phyloP scores from a whole-genome alignment of 1,140 invertebrate species.

The Oedothorax gibbosus region DNA sequence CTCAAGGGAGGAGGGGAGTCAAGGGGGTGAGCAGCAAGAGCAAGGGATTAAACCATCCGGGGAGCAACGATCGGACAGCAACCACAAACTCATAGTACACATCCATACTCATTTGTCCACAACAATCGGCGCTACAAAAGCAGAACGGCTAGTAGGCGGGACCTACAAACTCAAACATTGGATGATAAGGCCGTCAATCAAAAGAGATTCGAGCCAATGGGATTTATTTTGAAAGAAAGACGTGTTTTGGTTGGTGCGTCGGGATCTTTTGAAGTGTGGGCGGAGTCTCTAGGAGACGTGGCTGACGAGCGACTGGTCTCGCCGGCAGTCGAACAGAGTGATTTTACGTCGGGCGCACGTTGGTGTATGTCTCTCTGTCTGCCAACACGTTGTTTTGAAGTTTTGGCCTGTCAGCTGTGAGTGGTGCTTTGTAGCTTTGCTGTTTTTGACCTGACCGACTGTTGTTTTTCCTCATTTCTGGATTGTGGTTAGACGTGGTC shows the following conservation, averaged over 20 bases:
- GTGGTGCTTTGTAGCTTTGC: too few species aligned
- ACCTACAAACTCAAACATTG: constrained; percentile 6
- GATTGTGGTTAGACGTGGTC: too few species aligned
- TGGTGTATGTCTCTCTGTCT: not conserved
- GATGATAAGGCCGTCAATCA: constrained; percentile 21
- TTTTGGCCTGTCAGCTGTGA: too few species aligned
- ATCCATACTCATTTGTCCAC: constrained; percentile 58
- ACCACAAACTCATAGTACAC: constrained; percentile 49
- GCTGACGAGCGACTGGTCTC: constrained; percentile 14
- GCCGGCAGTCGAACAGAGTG: constrained; percentile 45
- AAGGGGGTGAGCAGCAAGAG: constrained; percentile 31
- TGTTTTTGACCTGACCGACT: too few species aligned
- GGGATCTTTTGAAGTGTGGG: constrained; percentile 13
- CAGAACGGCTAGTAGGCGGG: constrained; percentile 7
- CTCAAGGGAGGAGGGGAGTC: not conserved
- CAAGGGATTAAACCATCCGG: constrained; percentile 58
- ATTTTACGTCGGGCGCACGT: constrained; percentile 27
- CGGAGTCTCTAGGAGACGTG: constrained; percentile 14
- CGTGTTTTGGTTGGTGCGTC: constrained; percentile 28
- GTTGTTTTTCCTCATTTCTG: too few species aligned
- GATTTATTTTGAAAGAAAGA: not conserved
- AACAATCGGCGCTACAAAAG: constrained; percentile 30
- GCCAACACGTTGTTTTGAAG: constrained; percentile 24
- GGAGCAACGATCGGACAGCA: constrained; percentile 54
- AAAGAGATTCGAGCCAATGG: constrained; percentile 1